Evolutionary conservation across 2,113 vertebrate species (phyloP).

Genomic region (Macrotis lagotis): DNA sequence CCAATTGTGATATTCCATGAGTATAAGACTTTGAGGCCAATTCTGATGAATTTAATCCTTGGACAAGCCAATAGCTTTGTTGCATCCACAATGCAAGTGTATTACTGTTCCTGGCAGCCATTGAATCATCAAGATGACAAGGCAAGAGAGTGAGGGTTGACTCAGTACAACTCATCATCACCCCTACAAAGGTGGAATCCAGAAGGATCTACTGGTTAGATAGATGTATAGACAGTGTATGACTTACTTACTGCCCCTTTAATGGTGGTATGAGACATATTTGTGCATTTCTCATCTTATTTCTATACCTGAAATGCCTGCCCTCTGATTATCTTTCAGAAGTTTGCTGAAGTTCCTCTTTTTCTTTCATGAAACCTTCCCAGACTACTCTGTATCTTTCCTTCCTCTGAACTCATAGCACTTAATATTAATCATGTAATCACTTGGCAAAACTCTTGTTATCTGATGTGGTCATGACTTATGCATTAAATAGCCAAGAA

Average conservation of each 20-base stretch:
- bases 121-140: not conserved
- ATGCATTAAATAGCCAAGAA: not conserved
- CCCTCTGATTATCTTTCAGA: not conserved
- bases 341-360: not conserved
- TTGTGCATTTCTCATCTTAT: not conserved
- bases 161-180: not conserved
- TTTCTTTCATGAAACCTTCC: not conserved
- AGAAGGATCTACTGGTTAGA: not conserved
- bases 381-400: not conserved
- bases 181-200: not conserved
- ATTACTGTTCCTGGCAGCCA: not conserved
- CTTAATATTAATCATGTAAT: not conserved
- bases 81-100: not conserved
- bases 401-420: not conserved
- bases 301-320: not conserved
- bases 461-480: not conserved
- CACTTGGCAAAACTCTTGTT: not conserved
- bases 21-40: not conserved
- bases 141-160: not conserved
- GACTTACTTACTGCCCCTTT: not conserved
- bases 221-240: not conserved
- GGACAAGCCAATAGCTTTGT: not conserved
- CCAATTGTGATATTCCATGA: not conserved
- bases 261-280: not conserved
- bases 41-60: not conserved